Percentiles rank a stretch among this genome's conserved stretches.
Conservation (phyloP, 53 echinoderm and acorn worm species). For the Astropecten irregularis region DNA sequence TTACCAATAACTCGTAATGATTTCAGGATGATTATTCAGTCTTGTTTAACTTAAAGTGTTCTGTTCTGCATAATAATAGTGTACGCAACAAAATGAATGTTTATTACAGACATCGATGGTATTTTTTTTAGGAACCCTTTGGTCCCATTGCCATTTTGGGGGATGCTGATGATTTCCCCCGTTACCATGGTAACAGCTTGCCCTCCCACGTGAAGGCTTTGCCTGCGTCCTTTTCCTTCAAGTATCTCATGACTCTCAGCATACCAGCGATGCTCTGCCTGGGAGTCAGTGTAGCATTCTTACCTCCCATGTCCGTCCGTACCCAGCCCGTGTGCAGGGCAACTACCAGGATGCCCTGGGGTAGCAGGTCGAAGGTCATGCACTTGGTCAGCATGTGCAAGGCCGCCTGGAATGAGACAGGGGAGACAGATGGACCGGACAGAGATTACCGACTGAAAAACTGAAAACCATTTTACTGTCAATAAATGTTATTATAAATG, state of each 20-base stretch:
- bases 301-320: slow-evolving; percentile 83
- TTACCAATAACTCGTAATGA: too few species aligned
- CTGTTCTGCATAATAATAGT: too few species aligned
- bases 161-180: too few species aligned
- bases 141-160: too few species aligned
- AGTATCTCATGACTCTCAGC: slow-evolving; percentile 41
- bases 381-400: slow-evolving; percentile 79
- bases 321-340: slow-evolving; percentile 81
- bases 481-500: background rate
- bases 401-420: slow-evolving; percentile 58
- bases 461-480: background rate
- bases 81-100: too few species aligned
- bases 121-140: too few species aligned
- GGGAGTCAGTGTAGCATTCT: slow-evolving; percentile 32
- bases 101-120: too few species aligned
- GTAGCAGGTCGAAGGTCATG: slow-evolving; percentile 61
- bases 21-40: too few species aligned
- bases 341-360: slow-evolving; percentile 60
- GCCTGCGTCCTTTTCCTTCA: slow-evolving; percentile 48
- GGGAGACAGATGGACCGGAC: background rate
- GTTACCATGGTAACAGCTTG: slow-evolving; percentile 39
- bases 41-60: too few species aligned
- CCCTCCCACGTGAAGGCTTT: slow-evolving; percentile 45
- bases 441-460: background rate
- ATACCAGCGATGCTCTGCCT: slow-evolving; percentile 51